Base-by-base conservation (phyloP, 2,888 invertebrate genomes). In the Apodemia duryi region DNA sequence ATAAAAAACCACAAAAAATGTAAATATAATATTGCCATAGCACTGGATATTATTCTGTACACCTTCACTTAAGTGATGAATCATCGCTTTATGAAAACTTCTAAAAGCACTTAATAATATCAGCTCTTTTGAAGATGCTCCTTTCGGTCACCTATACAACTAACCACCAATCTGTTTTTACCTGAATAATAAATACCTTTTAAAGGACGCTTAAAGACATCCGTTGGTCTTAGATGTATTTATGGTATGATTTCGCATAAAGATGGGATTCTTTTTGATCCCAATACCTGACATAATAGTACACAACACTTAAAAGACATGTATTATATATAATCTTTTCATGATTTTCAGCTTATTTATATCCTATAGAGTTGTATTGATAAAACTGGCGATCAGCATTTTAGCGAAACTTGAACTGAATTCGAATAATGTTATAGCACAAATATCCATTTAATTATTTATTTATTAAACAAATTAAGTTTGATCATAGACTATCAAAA, bases 131-230 rank as follows among this genome's bases (percentile, higher is more conserved):
- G 28, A 54, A 28, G 11, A 10, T 1, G 11, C 28, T 28, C 29
- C 29, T 54, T 54, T 29, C 32, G 54, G 54, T 32, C 54, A 54
- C 28, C 32, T 54, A 4, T 54, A 11, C 29, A 28, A 21, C 29
- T 54, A 28, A 54, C 54, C 54, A 32, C 29, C 54, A 54, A 54
- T 54, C 54, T 54, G 29, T 54, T 5, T 54, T 28, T 29, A 28
- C 54, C 28, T 28, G 54, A 54, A 54, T 54, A 54, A 54, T 54
- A 54, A 54, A 54, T 54, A 54, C 54, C 28, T 54, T 54, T 54
- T 4, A 29, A 29, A 29, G 10, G 28, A 7, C 9, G 29, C 29
- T 54, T 10, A 54, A 29, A 54, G 28, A 54, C 28, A 32, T 28
- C 54, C 54, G 54, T 11, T 54, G 29, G 52, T 9, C 28, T 52